Evolutionary conservation across 2,797 vertebrate genomes (phyloP).

Genomic region (Nyctibius grandis): DNA sequence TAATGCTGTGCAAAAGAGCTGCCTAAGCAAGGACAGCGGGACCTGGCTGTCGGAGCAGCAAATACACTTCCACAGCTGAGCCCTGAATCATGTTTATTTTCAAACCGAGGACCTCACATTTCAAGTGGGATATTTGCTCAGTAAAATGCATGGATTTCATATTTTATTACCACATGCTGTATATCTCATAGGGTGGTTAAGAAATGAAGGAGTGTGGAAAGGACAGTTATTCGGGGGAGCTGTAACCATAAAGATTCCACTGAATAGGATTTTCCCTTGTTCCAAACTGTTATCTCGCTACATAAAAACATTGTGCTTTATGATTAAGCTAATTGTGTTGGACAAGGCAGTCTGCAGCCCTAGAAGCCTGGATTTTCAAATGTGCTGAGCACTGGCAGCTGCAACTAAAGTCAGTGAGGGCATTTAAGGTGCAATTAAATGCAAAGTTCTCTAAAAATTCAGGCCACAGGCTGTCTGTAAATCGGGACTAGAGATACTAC

Average conservation of each 20-base stretch:
- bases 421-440: neutral
- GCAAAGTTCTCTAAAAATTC: neutral
- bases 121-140: neutral
- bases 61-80: neutral
- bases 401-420: neutral
- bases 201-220: slow-evolving; percentile 28
- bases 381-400: slow-evolving; percentile 2
- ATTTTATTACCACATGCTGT: neutral
- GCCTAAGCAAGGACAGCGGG: neutral
- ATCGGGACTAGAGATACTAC: neutral
- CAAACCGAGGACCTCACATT: neutral
- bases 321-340: slow-evolving; percentile 32
- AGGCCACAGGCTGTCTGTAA: neutral
- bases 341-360: slow-evolving; percentile 1
- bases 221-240: neutral
- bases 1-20: neutral
- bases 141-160: slow-evolving; percentile 6
- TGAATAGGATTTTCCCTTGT: neutral
- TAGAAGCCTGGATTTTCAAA: slow-evolving; percentile 32
- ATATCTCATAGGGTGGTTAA: neutral
- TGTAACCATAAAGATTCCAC: neutral
- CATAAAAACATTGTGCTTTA: slow-evolving; percentile 42
- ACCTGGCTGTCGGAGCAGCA: neutral
- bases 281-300: slow-evolving; percentile 27
- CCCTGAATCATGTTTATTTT: neutral